Evolutionary conservation across 2,113 vertebrate genomes (phyloP), one percentile per base, ranked within the genome.

Genomic region (Eurypyga helias): DNA sequence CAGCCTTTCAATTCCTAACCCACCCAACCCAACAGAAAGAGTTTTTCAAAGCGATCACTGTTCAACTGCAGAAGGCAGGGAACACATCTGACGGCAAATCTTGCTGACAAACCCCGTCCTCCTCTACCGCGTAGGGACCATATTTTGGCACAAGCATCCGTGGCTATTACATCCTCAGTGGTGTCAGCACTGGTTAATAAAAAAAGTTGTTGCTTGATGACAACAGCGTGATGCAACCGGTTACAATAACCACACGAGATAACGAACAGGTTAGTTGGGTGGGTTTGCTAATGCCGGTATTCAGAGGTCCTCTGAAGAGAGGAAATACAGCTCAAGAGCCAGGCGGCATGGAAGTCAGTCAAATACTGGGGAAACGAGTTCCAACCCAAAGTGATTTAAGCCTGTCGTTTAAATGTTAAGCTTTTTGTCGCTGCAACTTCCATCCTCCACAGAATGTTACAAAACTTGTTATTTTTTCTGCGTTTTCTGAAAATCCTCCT

Each of bases 121-220:
- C 45, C 52, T 55, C 18, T 80, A 13, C 23, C 0, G 1, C 41
- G 5, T 11, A 13, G 0, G 9, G 60, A 43, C 52, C 3, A 1
- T 7, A 9, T 65, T 58, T 58, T 25, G 67, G 58, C 79, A 36
- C 14, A 26, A 34, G 29, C 24, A 23, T 23, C 20, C n/a, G 18
- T 19, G 14, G 28, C 25, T 61, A 16, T 24, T 24, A 12, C 54
- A 28, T 41, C 20, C 67, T 67, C 41, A 33, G 61, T 11, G 33
- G 28, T 51, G 57, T 38, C 24, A 16, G 46, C 17, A 7, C 5
- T 17, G 26, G 19, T 9, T 71, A 36, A 66, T 57, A 33, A 25
- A 18, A 36, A 19, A 18, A 45, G 16, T 21, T 24, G 46, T 33
- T 61, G 41, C 29, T 46, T 5, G 10, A 11, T 36, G 24, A 17